Percentiles rank a stretch among this genome's conserved stretches.
These are phyloP conservation scores for Agrochola circellaris DNA, from an alignment of 2,888 invertebrate species.

Conservation along the genomic window DNA sequence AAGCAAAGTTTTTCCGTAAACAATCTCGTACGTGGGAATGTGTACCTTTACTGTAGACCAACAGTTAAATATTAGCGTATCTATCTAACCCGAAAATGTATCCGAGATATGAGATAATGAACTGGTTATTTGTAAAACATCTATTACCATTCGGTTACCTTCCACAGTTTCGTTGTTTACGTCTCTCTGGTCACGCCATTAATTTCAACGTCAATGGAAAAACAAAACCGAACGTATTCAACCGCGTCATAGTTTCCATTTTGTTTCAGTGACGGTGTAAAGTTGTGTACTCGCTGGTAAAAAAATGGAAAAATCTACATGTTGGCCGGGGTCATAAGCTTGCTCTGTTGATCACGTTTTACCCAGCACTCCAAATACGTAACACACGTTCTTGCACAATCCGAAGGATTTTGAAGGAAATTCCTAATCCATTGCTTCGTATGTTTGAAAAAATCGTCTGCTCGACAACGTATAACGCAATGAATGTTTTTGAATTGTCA, in stretches of 20 bases:
- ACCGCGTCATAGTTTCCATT: slow-evolving; percentile 55
- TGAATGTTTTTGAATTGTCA: background rate
- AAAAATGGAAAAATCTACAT: background rate
- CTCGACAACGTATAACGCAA: background rate
- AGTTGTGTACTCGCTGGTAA: slow-evolving; percentile 32
- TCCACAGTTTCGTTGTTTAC: slow-evolving; percentile 4
- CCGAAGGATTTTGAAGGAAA: background rate
- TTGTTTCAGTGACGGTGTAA: slow-evolving; percentile 47
- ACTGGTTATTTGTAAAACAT: background rate
- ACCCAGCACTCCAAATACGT: background rate
- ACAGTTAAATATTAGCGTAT: background rate
- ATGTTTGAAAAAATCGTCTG: background rate
- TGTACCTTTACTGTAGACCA: background rate
- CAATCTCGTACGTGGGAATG: background rate
- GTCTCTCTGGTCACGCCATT: slow-evolving; percentile 17
- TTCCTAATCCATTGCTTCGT: background rate
- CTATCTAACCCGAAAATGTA: background rate
- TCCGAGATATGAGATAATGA: background rate
- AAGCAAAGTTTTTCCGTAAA: slow-evolving; percentile 21
- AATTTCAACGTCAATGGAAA: slow-evolving; percentile 25
- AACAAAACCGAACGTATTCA: slow-evolving; percentile 43
- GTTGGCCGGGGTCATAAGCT: background rate
- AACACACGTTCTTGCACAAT: background rate
- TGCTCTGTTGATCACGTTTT: background rate
- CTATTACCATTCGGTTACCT: background rate